phyloP scores from a whole-genome alignment of 2,113 vertebrate species.

The Pelusios castaneus region DNA sequence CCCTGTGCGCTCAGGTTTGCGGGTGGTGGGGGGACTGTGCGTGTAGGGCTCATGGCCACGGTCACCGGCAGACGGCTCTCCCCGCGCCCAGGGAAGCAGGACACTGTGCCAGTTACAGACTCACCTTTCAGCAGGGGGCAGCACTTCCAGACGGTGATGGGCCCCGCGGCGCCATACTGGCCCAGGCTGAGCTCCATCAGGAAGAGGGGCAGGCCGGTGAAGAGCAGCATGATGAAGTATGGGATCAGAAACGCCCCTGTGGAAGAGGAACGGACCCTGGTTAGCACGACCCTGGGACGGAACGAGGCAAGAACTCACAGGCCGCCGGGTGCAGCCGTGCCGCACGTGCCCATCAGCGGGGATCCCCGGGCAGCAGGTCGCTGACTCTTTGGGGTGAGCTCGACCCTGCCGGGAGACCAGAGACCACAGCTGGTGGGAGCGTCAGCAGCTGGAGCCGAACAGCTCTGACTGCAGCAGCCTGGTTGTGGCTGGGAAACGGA shows the following conservation, averaged over 20 bases:
- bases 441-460: background rate
- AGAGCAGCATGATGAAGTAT: slow-evolving; percentile 85
- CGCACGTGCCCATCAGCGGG: too few relatives aligned
- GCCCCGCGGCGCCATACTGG: slow-evolving; percentile 82
- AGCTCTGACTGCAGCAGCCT: too few relatives aligned
- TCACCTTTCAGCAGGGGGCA: slow-evolving; percentile 88
- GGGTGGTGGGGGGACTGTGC: background rate
- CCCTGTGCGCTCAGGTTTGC: background rate
- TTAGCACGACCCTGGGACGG: fast-evolving
- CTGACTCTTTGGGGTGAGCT: too few relatives aligned
- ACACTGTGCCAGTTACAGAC: background rate
- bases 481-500: background rate
- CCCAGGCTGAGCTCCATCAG: slow-evolving; percentile 89
- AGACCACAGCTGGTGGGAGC: background rate
- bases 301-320: background rate
- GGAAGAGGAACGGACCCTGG: background rate
- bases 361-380: too few relatives aligned
- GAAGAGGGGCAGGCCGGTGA: slow-evolving; percentile 84
- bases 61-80: background rate
- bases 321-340: too few relatives aligned
- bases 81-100: background rate
- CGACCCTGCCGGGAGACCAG: too few relatives aligned
- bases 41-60: too few relatives aligned
- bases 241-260: slow-evolving; percentile 87
- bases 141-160: slow-evolving; percentile 87